These are phyloP conservation scores for Dryocosmus kuriphilus DNA, from an alignment of 2,888 invertebrate genomes.

Conservation along the genomic window DNA sequence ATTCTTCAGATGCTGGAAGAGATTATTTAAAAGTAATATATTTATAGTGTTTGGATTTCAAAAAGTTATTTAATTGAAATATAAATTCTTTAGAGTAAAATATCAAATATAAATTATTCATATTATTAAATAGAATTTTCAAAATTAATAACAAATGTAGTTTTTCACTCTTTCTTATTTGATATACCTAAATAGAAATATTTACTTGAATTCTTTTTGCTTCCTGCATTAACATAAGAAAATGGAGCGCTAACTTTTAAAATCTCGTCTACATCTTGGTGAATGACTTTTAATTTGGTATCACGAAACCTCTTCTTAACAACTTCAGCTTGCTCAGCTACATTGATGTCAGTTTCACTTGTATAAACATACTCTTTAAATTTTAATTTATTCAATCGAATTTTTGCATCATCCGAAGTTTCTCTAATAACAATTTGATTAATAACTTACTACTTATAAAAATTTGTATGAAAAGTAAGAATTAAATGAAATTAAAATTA, in stretches of 20 bases:
- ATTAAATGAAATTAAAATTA: neutral
- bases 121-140: neutral
- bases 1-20: neutral
- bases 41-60: neutral
- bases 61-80: neutral
- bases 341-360: neutral
- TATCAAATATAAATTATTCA: neutral
- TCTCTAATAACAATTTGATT: neutral
- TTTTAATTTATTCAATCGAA: neutral
- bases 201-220: neutral
- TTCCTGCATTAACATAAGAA: neutral
- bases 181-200: neutral
- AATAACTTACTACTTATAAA: neutral
- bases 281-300: neutral
- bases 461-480: neutral
- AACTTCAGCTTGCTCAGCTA: neutral
- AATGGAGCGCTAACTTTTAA: neutral
- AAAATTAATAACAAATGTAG: neutral
- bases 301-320: neutral
- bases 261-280: neutral
- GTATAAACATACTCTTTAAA: slow-evolving; percentile 2
- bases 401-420: slow-evolving; percentile 3
- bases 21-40: neutral
- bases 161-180: neutral
- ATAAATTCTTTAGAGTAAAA: neutral